These are phyloP conservation scores for Andrena chrysosceles DNA, from an alignment of 2,888 invertebrate genomes.

Conservation along the genomic window DNA sequence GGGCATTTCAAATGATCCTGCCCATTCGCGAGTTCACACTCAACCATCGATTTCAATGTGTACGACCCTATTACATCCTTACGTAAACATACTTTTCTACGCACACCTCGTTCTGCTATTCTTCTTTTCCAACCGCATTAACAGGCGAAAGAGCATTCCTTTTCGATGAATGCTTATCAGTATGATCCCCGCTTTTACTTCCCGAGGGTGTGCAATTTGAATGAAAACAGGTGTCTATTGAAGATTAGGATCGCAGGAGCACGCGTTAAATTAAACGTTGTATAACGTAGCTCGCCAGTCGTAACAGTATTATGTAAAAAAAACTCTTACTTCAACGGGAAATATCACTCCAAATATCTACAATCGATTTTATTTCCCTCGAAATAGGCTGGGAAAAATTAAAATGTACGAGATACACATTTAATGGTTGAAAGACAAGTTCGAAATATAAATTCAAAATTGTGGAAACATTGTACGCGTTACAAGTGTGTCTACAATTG, in stretches of 20 bases:
- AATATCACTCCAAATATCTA: background rate
- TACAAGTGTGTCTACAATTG: background rate
- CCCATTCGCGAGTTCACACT: no score
- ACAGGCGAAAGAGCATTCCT: background rate
- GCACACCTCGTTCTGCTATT: background rate
- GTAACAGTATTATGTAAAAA: background rate
- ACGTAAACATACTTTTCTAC: no score
- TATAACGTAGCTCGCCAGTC: conserved; percentile 10
- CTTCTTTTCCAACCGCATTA: background rate
- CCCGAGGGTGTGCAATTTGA: conserved; percentile 39
- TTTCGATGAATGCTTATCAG: conserved; percentile 15
- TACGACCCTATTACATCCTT: no score
- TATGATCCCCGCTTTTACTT: conserved; percentile 39
- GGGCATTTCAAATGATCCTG: no score
- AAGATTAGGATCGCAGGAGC: background rate
- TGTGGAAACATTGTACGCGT: background rate
- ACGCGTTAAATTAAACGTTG: conserved; percentile 24
- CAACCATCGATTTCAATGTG: no score
- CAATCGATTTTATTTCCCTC: no score
- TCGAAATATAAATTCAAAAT: background rate
- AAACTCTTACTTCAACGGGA: background rate
- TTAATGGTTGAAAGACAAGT: no score
- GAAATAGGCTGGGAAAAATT: no score
- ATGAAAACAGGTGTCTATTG: conserved; percentile 21
- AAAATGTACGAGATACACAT: no score